Evolutionary conservation across 2,888 invertebrate species (phyloP).

Genomic region (Caenorhabditis sp.): DNA sequence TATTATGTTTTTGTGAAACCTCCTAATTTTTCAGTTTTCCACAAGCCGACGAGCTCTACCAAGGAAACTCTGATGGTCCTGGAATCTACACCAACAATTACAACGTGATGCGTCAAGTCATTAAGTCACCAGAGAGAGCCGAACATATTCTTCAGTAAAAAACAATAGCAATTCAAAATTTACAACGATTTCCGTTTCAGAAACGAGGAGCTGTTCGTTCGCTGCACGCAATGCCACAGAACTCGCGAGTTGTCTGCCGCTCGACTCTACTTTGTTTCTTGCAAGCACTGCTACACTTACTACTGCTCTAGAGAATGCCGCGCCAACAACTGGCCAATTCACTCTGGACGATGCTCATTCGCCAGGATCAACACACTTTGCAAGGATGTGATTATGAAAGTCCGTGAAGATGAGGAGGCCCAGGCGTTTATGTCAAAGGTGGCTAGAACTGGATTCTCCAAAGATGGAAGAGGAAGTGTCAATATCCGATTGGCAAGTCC

Average conservation of each 20-base stretch:
- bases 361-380: slow-evolving; percentile 93
- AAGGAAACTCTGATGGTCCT: slow-evolving; percentile 77
- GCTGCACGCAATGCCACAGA: slow-evolving; percentile 83
- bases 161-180: neutral
- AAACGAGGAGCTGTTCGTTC: slow-evolving; percentile 76
- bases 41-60: slow-evolving; percentile 66
- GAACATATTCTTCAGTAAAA: slow-evolving; percentile 77
- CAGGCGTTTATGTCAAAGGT: slow-evolving; percentile 89
- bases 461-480: slow-evolving; percentile 90
- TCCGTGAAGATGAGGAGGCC: slow-evolving; percentile 84
- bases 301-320: slow-evolving; percentile 88
- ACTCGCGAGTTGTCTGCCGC: slow-evolving; percentile 87
- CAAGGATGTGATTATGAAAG: slow-evolving; percentile 86
- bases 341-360: slow-evolving; percentile 92
- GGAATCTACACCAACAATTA: slow-evolving; percentile 80
- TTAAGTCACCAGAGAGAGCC: slow-evolving; percentile 80
- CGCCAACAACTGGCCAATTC: slow-evolving; percentile 90
- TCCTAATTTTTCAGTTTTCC: slow-evolving; percentile 38
- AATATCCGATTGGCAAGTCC: slow-evolving; percentile 93
- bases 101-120: slow-evolving; percentile 79
- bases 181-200: slow-evolving; percentile 19
- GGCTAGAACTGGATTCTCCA: slow-evolving; percentile 91
- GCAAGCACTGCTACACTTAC: slow-evolving; percentile 95
- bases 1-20: no score
- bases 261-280: slow-evolving; percentile 90